Percentiles rank a stretch among this genome's conserved stretches.
Evolutionary conservation across 2,113 vertebrate species (phyloP).

Genomic region (human (Homo sapiens)): DNA sequence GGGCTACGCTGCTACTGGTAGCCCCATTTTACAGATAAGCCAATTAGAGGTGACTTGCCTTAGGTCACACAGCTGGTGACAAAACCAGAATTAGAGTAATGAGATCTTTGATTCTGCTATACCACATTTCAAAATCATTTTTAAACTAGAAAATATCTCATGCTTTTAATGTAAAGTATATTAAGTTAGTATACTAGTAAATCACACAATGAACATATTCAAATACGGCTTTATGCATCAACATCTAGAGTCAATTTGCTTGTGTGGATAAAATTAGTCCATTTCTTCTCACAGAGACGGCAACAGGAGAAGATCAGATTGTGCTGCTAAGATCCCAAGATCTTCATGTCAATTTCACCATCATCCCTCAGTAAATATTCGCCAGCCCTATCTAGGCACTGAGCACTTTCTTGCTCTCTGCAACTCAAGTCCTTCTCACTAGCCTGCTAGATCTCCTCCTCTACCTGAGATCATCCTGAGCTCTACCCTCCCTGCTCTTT

Average conservation of each 20-base stretch:
- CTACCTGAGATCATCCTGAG: not conserved
- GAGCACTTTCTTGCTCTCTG: not conserved
- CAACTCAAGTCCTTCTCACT: not conserved
- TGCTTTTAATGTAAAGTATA: not conserved
- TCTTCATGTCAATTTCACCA: not conserved
- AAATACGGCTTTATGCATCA: not conserved
- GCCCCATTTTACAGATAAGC: not conserved
- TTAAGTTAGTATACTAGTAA: not conserved
- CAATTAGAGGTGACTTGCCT: not conserved
- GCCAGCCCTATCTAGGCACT: not conserved
- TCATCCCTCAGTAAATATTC: not conserved
- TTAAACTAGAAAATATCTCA: not conserved
- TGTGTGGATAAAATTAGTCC: not conserved
- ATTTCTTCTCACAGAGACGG: not conserved
- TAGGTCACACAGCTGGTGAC: not conserved
- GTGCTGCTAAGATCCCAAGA: not conserved
- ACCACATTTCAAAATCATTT: not conserved
- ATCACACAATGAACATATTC: not conserved
- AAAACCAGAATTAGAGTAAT: not conserved
- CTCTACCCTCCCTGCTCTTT: not conserved
- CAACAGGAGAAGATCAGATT: not conserved
- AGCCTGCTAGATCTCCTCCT: not conserved
- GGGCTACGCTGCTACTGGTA: not conserved
- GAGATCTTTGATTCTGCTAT: not conserved
- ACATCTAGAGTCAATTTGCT: not conserved